Conservation (phyloP, 2,113 vertebrate genomes). For the Dicrurus megarhynchus region DNA sequence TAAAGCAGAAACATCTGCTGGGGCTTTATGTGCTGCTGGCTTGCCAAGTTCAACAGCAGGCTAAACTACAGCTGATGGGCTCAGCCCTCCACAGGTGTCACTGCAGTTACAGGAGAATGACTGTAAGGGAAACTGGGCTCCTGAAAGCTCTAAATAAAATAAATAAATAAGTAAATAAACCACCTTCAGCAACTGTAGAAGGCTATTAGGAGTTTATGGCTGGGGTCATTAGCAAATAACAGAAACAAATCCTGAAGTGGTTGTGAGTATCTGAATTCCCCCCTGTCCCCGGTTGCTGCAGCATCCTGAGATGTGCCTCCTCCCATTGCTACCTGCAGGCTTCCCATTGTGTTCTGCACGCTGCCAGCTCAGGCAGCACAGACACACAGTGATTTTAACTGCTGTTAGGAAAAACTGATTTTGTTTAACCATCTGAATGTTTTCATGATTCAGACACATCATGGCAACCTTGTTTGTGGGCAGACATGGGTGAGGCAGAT, state of each 20-base stretch:
- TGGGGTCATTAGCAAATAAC: not conserved
- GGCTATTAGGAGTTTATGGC: not conserved
- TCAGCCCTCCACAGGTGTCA: constrained; percentile 13
- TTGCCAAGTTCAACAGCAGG: constrained; percentile 17
- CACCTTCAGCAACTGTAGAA: not conserved
- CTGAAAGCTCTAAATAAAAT: not conserved
- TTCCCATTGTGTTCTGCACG: not conserved
- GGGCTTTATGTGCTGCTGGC: not conserved
- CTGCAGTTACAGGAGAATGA: not conserved
- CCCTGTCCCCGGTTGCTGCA: accelerated
- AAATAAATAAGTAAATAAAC: not conserved
- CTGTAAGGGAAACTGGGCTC: not conserved
- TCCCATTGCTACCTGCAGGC: not conserved
- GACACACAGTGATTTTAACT: not conserved
- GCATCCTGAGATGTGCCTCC: not conserved
- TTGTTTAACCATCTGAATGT: not conserved
- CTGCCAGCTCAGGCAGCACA: not conserved
- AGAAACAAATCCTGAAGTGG: not conserved
- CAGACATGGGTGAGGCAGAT: not conserved
- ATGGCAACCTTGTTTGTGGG: accelerated
- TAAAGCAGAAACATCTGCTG: constrained; percentile 33
- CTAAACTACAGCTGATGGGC: constrained; percentile 26
- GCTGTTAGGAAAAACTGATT: not conserved
- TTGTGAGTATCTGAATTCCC: not conserved
- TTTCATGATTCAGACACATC: not conserved